Conservation (phyloP, 1,140 invertebrate species). For the Tetraneura akinire region DNA sequence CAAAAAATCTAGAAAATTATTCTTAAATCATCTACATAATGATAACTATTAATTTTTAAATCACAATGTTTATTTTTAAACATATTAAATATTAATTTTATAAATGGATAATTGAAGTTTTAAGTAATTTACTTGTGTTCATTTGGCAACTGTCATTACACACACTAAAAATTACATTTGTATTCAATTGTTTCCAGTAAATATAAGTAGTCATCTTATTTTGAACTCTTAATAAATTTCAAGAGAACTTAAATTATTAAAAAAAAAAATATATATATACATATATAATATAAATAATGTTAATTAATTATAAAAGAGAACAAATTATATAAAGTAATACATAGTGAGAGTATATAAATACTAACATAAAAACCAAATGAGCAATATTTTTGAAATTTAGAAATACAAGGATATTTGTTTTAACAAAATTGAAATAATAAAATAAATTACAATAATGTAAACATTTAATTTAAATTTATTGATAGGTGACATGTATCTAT, state of each 20-base stretch:
- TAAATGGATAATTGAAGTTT: not conserved
- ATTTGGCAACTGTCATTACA: constrained; percentile 21
- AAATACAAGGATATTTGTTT: not conserved
- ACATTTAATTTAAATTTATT: constrained; percentile 5
- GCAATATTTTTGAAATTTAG: constrained; percentile 19
- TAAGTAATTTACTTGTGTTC: constrained; percentile 10
- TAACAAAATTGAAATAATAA: not conserved
- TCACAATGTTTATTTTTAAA: constrained; percentile 21
- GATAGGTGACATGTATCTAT: too few species aligned
- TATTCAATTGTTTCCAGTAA: constrained; percentile 5
- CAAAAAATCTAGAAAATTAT: not conserved
- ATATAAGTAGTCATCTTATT: constrained; percentile 22
- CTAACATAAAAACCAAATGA: constrained; percentile 7
- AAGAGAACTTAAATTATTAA: constrained; percentile 4
- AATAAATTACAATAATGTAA: not conserved
- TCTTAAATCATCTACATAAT: not conserved
- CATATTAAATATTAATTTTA: constrained; percentile 22
- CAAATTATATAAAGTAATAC: too few species aligned
- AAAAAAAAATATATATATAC: not conserved
- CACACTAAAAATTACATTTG: constrained; percentile 3
- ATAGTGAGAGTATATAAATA: not conserved
- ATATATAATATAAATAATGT: not conserved
- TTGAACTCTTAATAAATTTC: not conserved
- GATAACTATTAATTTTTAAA: constrained; percentile 18
- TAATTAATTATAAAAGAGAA: not conserved